A percentile compares a stretch with the other conserved stretches of the same genome.
phyloP scores from a whole-genome alignment of 2,888 invertebrate genomes.

The Tryphoninae sp. region DNA sequence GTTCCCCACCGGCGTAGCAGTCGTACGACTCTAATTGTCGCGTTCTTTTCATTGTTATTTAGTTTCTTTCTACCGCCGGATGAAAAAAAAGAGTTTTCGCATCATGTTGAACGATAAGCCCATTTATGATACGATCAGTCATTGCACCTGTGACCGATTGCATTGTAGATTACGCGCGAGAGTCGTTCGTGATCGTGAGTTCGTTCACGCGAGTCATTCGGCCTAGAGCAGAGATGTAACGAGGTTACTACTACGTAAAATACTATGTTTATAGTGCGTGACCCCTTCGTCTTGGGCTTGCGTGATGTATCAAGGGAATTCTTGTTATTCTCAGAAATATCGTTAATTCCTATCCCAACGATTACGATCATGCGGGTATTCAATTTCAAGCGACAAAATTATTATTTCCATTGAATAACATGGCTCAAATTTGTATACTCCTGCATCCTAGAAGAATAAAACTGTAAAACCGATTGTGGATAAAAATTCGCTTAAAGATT shows the following conservation, averaged over 20 bases:
- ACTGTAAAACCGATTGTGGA: neutral
- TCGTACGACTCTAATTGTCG: constrained; percentile 22
- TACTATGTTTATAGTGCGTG: neutral
- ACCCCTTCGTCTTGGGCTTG: neutral
- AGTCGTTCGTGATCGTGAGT: constrained; percentile 17
- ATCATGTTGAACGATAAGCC: neutral
- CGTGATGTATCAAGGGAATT: neutral
- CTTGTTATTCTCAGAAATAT: neutral
- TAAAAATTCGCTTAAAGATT: neutral
- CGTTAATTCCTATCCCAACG: neutral
- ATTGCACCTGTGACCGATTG: neutral
- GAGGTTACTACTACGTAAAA: neutral
- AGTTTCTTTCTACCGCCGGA: neutral
- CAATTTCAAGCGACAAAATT: neutral
- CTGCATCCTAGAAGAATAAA: neutral
- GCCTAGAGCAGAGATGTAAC: neutral
- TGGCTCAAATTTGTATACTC: neutral
- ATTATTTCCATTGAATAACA: neutral
- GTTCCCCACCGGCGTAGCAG: constrained; percentile 37
- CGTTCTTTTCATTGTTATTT: neutral
- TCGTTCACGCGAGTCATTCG: constrained; percentile 5
- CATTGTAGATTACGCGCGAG: neutral
- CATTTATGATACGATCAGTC: constrained; percentile 12
- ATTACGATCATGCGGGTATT: neutral
- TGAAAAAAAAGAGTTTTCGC: neutral